Conservation (phyloP, 2,113 vertebrate species). For the Chloroceryle aenea region DNA sequence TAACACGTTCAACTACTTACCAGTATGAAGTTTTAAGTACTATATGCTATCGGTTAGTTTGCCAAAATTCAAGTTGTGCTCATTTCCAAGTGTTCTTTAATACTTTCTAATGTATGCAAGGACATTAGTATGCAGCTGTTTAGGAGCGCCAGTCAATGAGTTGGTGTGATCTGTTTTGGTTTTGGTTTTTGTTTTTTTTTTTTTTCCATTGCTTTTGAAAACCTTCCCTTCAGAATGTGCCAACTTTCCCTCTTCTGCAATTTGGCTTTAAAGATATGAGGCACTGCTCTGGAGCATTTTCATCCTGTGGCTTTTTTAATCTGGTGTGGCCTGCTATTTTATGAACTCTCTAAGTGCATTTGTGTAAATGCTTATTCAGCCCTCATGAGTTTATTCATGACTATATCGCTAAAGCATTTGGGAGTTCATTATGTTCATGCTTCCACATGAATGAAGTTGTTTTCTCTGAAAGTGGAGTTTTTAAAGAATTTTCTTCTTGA, state of each 20-base stretch:
- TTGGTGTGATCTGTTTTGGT: background rate
- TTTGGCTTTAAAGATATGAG: background rate
- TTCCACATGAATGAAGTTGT: conserved; percentile 32
- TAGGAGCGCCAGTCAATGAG: background rate
- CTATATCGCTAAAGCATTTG: conserved; percentile 22
- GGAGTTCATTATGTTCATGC: conserved; percentile 41
- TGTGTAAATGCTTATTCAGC: conserved; percentile 55
- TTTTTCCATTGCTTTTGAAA: background rate
- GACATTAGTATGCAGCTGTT: background rate
- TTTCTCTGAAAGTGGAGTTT: conserved; percentile 36
- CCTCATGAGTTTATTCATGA: conserved; percentile 37
- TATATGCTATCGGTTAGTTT: background rate
- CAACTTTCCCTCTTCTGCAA: background rate
- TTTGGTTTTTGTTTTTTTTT: background rate
- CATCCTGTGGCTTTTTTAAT: background rate
- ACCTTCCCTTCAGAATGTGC: background rate
- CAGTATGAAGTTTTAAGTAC: background rate
- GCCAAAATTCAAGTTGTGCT: background rate
- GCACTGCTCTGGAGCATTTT: background rate
- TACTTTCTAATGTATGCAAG: background rate
- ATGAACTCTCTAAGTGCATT: conserved; percentile 5
- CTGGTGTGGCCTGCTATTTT: conserved; percentile 3
- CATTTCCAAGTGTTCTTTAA: background rate
- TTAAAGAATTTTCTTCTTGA: background rate
- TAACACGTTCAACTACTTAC: background rate